phyloP scores from a whole-genome alignment of 2,888 invertebrate species.

The Trilocha varians region DNA sequence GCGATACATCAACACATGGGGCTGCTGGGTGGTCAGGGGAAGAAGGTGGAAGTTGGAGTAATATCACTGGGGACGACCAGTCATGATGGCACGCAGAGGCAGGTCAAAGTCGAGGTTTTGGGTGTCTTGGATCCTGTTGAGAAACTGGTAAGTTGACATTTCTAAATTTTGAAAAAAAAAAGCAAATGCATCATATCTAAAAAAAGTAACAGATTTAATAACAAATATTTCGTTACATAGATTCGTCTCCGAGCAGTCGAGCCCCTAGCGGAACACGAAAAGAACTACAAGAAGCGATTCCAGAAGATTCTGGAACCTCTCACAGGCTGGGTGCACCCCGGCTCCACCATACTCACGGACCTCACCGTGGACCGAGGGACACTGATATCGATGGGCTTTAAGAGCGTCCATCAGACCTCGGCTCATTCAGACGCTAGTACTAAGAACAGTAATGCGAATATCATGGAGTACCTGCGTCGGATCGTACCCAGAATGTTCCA shows the following conservation, averaged over 20 bases:
- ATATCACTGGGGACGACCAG: slow-evolving; percentile 91
- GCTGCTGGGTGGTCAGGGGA: slow-evolving; percentile 80
- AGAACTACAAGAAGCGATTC: slow-evolving; percentile 85
- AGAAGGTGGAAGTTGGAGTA: slow-evolving; percentile 85
- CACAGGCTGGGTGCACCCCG: slow-evolving; percentile 83
- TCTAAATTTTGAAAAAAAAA: not conserved
- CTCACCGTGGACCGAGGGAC: slow-evolving; percentile 87
- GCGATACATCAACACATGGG: slow-evolving; percentile 85
- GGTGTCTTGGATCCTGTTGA: slow-evolving; percentile 85
- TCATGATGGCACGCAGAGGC: slow-evolving; percentile 81
- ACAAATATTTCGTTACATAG: slow-evolving; percentile 22
- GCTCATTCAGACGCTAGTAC: slow-evolving; percentile 56
- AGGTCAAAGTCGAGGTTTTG: slow-evolving; percentile 90
- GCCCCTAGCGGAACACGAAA: slow-evolving; percentile 83
- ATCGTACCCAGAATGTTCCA: slow-evolving; percentile 94
- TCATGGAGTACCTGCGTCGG: slow-evolving; percentile 90
- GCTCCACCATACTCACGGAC: slow-evolving; percentile 85
- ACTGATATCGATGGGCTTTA: slow-evolving; percentile 84
- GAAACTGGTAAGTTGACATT: slow-evolving; percentile 62
- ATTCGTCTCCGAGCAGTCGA: slow-evolving; percentile 87
- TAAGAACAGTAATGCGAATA: slow-evolving; percentile 78
- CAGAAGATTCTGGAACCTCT: slow-evolving; percentile 87
- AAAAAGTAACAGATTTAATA: not conserved
- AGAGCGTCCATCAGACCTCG: slow-evolving; percentile 79
- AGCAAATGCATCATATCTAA: too few relatives aligned